Evolutionary conservation across 2,797 vertebrate species (phyloP), one percentile per base, ranked within the genome.

Genomic region (Mallotus villosus): DNA sequence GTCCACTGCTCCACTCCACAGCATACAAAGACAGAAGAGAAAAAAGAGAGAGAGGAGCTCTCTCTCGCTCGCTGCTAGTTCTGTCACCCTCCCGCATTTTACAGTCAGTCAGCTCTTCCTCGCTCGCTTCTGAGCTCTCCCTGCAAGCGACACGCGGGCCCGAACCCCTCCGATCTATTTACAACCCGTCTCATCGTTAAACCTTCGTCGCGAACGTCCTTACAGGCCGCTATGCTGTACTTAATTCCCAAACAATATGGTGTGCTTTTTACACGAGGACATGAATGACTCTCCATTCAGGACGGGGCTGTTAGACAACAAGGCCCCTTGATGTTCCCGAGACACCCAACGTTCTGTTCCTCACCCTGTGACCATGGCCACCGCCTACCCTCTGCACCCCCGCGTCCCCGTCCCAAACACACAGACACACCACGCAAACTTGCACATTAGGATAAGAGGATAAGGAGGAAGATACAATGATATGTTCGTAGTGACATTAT

Each of bases 171-270:
- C 82, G 62, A 82, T 89, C 90, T 93, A 93, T 93, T 93, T 93
- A 81, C 78, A 90, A 91, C 81, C 41, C 84, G n/a, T 83, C 84
- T 87, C 88, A n/a, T n/a, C n/a, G n/a, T 91, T 87, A 91, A 92
- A 88, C 90, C 79, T 74, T 91, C 89, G 91, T 92, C 92, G 90
- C 91, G 87, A 89, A 90, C 88, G 75, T 93, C 86, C 94, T 94
- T 93, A 93, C 87, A 92, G 90, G 87, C 89, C 88, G 86, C 81
- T 91, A 90, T 67, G 79, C 87, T 90, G 88, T 84, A 91, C 90
- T 93, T 94, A 93, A 94, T 94, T 94, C 88, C 88, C 87, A 93
- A 93, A 94, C 92, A 94, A 93, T 93, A 90, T 91, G 90, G 91
- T 91, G 82, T 91, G 87, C 90, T 93, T 91, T 91, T 91, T 90